These are phyloP conservation scores for Therioaphis trifolii DNA, from an alignment of 2,888 invertebrate genomes.

Conservation along the genomic window DNA sequence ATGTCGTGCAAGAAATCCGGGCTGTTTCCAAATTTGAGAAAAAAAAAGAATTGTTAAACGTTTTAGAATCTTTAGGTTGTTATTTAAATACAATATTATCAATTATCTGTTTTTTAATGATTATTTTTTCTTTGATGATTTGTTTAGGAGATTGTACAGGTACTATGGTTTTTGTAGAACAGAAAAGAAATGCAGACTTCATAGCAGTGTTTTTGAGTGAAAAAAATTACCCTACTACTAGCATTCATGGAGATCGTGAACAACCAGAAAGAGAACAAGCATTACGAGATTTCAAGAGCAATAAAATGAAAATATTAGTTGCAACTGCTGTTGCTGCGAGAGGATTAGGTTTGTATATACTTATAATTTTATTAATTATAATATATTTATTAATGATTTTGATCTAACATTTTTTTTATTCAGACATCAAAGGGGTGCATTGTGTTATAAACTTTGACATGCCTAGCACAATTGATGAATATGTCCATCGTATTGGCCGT, in stretches of 20 bases:
- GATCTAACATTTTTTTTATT: neutral
- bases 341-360: constrained; percentile 77
- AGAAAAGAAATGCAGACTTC: constrained; percentile 90
- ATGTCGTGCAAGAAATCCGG: constrained; percentile 85
- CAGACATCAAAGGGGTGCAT: constrained; percentile 86
- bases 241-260: constrained; percentile 80
- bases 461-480: constrained; percentile 90
- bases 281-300: constrained; percentile 83
- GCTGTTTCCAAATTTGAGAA: constrained; percentile 81
- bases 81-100: constrained; percentile 32
- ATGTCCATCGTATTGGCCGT: constrained; percentile 94
- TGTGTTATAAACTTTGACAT: constrained; percentile 96
- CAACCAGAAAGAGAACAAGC: constrained; percentile 81
- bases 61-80: constrained; percentile 73
- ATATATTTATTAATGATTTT: neutral
- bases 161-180: constrained; percentile 90
- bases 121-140: neutral
- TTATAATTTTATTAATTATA: neutral
- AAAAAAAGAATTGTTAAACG: constrained; percentile 77
- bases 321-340: constrained; percentile 96
- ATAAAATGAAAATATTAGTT: constrained; percentile 83
- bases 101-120: neutral
- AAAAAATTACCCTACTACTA: constrained; percentile 77
- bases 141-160: constrained; percentile 68
- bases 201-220: constrained; percentile 85